phyloP scores from a whole-genome alignment of 2,888 invertebrate genomes.

The Chesias legatella region DNA sequence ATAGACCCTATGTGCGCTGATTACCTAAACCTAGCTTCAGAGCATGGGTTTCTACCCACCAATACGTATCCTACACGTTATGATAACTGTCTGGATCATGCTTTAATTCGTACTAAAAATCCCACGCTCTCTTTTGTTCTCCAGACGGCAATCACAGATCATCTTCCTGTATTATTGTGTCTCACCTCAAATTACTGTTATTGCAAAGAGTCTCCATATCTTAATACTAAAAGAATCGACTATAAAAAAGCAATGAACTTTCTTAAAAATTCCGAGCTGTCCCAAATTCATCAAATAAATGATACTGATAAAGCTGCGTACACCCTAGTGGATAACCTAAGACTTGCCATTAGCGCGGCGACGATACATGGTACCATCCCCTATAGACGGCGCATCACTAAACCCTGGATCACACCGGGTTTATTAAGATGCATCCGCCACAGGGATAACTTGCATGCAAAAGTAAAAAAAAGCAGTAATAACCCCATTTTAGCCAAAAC shows the following conservation, averaged over 20 bases:
- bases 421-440: background rate
- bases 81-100: conserved; percentile 1
- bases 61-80: background rate
- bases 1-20: background rate
- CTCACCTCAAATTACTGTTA: too few species aligned
- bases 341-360: background rate
- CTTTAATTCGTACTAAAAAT: background rate
- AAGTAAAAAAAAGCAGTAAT: too few species aligned
- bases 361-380: background rate
- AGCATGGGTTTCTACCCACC: background rate
- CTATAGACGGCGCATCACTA: background rate
- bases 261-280: background rate
- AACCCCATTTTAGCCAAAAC: background rate
- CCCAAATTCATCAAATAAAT: background rate
- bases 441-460: background rate
- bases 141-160: background rate
- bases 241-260: too few species aligned
- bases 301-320: background rate
- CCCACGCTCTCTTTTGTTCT: background rate
- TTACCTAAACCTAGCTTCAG: conserved; percentile 1
- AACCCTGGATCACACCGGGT: background rate
- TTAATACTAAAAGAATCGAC: too few species aligned
- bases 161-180: background rate
- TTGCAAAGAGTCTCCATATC: too few species aligned
- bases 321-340: background rate